Base-by-base conservation (phyloP, 2,888 invertebrate genomes). In the Alsophila aescularia region DNA sequence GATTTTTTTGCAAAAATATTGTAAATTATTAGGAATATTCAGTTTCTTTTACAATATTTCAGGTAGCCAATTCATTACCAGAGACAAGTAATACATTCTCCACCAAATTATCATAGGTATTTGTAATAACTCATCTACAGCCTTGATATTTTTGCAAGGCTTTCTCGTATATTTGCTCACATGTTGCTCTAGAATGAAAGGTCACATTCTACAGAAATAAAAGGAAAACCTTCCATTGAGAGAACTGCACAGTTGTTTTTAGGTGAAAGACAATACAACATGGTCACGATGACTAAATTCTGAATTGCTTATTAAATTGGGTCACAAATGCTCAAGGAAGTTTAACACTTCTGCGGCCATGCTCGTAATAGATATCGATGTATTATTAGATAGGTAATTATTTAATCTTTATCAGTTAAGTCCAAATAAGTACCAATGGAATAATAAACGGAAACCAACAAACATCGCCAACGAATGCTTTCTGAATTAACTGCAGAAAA, bases 111-210 rank as follows among this genome's bases (percentile, higher is more conserved):
- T n/a, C n/a, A n/a, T n/a, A n/a, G 16, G n/a, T 31, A 27, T n/a
- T n/a, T n/a, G n/a, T n/a, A n/a, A n/a, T n/a, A 14, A 12, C n/a
- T 27, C 34, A 44, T 36, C 44, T 27, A 15, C 14, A 50, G 35
- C 50, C 55, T 56, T 51, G 49, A 36, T 55, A 50, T 6, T 51
- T 50, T 45, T 13, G 45, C 45, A 51, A 50, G 50, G 45, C 29
- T 51, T 47, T 55, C 13, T 35, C 18, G 15, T 15, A 39, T 15
- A 14, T 56, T 24, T 16, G 15, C 16, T 32, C 55, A 56, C 34
- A 31, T 50, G 55, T 21, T 44, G 49, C 29, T 44, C 54, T 27
- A 44, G 49, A 54, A 54, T 37, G 48, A 49, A 49, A 54, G 53
- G 53, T 54, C 37, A 37, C 37, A 49, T 54, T 39, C 29, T 39